Evolutionary conservation across 2,888 invertebrate species (phyloP).

Genomic region (Choristoneura rosaceana): DNA sequence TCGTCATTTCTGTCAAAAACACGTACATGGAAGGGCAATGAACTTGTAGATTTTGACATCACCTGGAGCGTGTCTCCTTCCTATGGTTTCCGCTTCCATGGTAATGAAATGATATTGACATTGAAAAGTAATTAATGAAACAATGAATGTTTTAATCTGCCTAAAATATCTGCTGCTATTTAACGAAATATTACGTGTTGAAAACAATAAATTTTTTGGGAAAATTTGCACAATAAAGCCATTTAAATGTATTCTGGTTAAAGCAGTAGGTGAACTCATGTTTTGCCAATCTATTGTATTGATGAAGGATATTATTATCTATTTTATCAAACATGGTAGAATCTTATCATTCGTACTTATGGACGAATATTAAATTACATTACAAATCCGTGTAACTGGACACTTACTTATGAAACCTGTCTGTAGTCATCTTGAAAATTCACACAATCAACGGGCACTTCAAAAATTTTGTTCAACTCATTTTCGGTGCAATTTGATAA

Average conservation of each 20-base stretch:
- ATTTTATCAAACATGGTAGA: slow-evolving; percentile 36
- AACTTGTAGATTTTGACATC: slow-evolving; percentile 33
- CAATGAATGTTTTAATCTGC: neutral
- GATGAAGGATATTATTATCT: slow-evolving; percentile 22
- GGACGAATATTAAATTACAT: slow-evolving; percentile 16
- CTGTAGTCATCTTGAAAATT: slow-evolving; percentile 81
- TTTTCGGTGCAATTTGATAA: slow-evolving; percentile 71
- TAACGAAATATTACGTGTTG: neutral
- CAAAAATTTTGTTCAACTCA: slow-evolving; percentile 76
- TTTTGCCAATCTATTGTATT: slow-evolving; percentile 1
- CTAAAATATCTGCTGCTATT: neutral
- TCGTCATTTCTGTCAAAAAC: neutral
- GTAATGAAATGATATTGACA: slow-evolving; percentile 21
- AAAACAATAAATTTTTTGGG: neutral
- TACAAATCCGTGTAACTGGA: slow-evolving; percentile 20
- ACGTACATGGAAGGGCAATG: slow-evolving; percentile 24
- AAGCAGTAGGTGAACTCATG: neutral
- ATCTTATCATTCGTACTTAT: slow-evolving; percentile 58
- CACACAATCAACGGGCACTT: slow-evolving; percentile 45
- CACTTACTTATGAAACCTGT: slow-evolving; percentile 88
- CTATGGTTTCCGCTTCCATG: slow-evolving; percentile 40
- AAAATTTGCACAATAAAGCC: neutral
- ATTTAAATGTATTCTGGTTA: neutral
- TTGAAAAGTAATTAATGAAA: slow-evolving; percentile 22
- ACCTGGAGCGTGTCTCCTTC: slow-evolving; percentile 38